A percentile compares a stretch with the other conserved stretches of the same genome.
Evolutionary conservation across 1,140 invertebrate genomes (phyloP).

Genomic region (Atta texana): DNA sequence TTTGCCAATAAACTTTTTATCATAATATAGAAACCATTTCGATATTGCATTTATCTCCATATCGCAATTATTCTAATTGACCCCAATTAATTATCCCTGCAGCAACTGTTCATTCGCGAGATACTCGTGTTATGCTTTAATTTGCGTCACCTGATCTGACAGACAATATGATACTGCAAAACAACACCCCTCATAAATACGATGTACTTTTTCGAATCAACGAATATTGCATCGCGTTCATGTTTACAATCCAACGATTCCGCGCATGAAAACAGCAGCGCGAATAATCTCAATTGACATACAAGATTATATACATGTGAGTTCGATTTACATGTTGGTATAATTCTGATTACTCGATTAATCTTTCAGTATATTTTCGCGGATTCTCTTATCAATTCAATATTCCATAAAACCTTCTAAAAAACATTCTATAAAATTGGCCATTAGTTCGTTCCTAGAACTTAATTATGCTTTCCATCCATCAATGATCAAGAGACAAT

Average conservation of each 20-base stretch:
- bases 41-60: not conserved
- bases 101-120: conserved; percentile 2
- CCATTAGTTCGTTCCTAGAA: not conserved
- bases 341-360: conserved; percentile 34
- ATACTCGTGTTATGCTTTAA: not conserved
- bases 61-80: conserved; percentile 31
- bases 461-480: not conserved
- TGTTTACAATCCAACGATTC: conserved; percentile 20
- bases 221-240: conserved; percentile 7
- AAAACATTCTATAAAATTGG: too few species aligned
- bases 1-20: not conserved
- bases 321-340: conserved; percentile 1
- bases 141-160: conserved; percentile 10
- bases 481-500: not conserved
- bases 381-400: conserved; percentile 12
- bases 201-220: conserved; percentile 32
- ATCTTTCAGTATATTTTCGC: not conserved
- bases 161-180: conserved; percentile 31
- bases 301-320: conserved; percentile 23
- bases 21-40: not conserved
- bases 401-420: not conserved
- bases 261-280: conserved; percentile 16
- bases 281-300: conserved; percentile 41
- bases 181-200: conserved; percentile 13
- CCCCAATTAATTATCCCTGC: conserved; percentile 29